Conservation (phyloP, 2,888 invertebrate species). For the Galerucella pusilla region DNA sequence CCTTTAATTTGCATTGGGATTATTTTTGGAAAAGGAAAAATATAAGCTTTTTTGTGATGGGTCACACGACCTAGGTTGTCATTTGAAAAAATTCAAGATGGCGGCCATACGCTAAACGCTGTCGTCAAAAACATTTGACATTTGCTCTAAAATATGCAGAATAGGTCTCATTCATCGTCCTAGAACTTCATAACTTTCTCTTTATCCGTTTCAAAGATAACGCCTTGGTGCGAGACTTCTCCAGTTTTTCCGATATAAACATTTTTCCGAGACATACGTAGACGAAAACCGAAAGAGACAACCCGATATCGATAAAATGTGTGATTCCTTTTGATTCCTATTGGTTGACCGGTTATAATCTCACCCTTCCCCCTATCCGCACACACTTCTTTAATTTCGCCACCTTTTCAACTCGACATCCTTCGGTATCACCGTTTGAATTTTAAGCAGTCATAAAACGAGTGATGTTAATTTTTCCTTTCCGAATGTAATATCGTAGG, state of each 20-base stretch:
- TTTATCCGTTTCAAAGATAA: too few species aligned
- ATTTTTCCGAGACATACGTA: conserved; percentile 1
- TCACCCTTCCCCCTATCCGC: conserved; percentile 23
- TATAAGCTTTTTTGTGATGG: too few species aligned
- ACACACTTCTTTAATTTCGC: conserved; percentile 41
- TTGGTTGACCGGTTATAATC: conserved; percentile 40
- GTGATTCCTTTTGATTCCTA: conserved; percentile 28
- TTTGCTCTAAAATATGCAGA: too few species aligned
- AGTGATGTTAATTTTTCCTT: conserved; percentile 66
- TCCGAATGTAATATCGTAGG: conserved; percentile 63
- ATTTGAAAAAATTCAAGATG: too few species aligned
- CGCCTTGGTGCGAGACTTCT: too few species aligned
- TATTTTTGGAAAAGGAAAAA: too few species aligned
- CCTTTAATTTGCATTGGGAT: too few species aligned
- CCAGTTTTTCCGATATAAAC: neutral
- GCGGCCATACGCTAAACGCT: too few species aligned
- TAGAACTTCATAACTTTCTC: too few species aligned
- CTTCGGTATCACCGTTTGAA: conserved; percentile 52
- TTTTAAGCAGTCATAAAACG: conserved; percentile 66
- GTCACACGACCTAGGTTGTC: too few species aligned
- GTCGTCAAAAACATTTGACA: too few species aligned
- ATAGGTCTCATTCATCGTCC: too few species aligned
- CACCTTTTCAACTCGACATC: conserved; percentile 47
- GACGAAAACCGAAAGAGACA: conserved; percentile 13
- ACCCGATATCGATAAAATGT: conserved; percentile 32